A percentile compares a stretch with the other conserved stretches of the same genome.
phyloP scores from a whole-genome alignment of 2,113 vertebrate genomes.

The Mixornis gularis region DNA sequence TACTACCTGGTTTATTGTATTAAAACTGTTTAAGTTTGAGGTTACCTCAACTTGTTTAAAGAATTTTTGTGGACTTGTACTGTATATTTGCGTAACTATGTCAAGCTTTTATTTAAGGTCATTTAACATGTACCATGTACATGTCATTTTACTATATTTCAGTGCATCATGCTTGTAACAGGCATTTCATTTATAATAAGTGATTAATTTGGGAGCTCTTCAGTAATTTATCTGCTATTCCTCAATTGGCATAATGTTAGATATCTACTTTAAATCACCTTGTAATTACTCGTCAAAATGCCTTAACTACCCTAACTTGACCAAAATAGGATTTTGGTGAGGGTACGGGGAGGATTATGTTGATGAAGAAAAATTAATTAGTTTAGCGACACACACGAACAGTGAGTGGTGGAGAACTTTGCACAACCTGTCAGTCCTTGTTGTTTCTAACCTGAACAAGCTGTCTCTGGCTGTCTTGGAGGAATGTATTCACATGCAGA shows the following conservation, averaged over 20 bases:
- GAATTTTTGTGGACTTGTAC: slow-evolving; percentile 77
- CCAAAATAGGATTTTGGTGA: slow-evolving; percentile 62
- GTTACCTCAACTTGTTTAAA: slow-evolving; percentile 81
- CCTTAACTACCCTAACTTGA: slow-evolving; percentile 81
- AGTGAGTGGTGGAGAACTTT: slow-evolving; percentile 61
- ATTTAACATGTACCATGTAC: slow-evolving; percentile 85
- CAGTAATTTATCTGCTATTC: slow-evolving; percentile 74
- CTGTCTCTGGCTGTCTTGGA: slow-evolving; percentile 49
- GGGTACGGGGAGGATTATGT: slow-evolving; percentile 24
- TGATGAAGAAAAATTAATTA: slow-evolving; percentile 4
- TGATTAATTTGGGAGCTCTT: slow-evolving; percentile 75
- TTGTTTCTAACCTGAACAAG: slow-evolving; percentile 45
- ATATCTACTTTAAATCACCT: slow-evolving; percentile 66
- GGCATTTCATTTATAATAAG: slow-evolving; percentile 77
- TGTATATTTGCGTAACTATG: slow-evolving; percentile 81
- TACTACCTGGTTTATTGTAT: slow-evolving; percentile 77
- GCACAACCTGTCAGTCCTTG: slow-evolving; percentile 66
- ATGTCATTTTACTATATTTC: slow-evolving; percentile 79
- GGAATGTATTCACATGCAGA: slow-evolving; percentile 51
- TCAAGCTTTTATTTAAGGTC: slow-evolving; percentile 79
- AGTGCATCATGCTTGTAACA: slow-evolving; percentile 86
- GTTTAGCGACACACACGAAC: not conserved
- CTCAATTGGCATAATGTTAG: slow-evolving; percentile 72
- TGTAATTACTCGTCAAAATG: slow-evolving; percentile 76
- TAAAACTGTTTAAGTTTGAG: slow-evolving; percentile 74